Percentiles rank a stretch among this genome's conserved stretches.
Evolutionary conservation across 2,888 invertebrate genomes (phyloP).

Genomic region (Gymnosoma rotundatum): DNA sequence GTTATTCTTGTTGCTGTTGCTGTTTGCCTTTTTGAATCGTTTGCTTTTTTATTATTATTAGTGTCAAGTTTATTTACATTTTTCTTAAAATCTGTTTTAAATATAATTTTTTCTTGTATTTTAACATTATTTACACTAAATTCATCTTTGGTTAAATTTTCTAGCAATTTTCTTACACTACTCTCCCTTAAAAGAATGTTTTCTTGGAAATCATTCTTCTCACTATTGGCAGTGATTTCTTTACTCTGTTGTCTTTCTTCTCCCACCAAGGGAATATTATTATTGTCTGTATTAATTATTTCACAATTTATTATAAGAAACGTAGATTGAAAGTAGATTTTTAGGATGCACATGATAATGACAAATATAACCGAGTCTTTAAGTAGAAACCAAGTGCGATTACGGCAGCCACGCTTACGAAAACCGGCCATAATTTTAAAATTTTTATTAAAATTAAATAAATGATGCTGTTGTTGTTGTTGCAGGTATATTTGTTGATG

Average conservation of each 20-base stretch:
- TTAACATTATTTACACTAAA: constrained; percentile 68
- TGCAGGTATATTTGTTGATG: constrained; percentile 16
- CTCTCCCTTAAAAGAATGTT: constrained; percentile 7
- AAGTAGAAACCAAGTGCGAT: constrained; percentile 75
- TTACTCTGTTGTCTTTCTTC: background rate
- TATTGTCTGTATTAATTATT: constrained; percentile 39
- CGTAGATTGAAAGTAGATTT: constrained; percentile 53
- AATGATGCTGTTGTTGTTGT: constrained; percentile 27
- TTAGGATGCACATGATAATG: constrained; percentile 71
- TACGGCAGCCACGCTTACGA: constrained; percentile 74
- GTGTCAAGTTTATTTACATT: constrained; percentile 13
- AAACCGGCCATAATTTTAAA: constrained; percentile 75
- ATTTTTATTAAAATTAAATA: constrained; percentile 30
- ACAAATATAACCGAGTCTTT: constrained; percentile 76
- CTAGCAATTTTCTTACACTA: constrained; percentile 18
- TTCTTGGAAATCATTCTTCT: constrained; percentile 25
- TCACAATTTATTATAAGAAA: constrained; percentile 35
- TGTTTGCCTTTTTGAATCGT: constrained; percentile 43
- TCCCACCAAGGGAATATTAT: background rate
- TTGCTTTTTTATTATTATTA: constrained; percentile 33
- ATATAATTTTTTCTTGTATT: constrained; percentile 64
- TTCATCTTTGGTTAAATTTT: constrained; percentile 68
- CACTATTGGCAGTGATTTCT: background rate
- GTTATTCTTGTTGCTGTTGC: constrained; percentile 16
- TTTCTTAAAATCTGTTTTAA: constrained; percentile 62